Evolutionary conservation across 2,797 vertebrate species (phyloP), one percentile per base, ranked within the genome.

Genomic region (Melanogrammus aeglefinus): DNA sequence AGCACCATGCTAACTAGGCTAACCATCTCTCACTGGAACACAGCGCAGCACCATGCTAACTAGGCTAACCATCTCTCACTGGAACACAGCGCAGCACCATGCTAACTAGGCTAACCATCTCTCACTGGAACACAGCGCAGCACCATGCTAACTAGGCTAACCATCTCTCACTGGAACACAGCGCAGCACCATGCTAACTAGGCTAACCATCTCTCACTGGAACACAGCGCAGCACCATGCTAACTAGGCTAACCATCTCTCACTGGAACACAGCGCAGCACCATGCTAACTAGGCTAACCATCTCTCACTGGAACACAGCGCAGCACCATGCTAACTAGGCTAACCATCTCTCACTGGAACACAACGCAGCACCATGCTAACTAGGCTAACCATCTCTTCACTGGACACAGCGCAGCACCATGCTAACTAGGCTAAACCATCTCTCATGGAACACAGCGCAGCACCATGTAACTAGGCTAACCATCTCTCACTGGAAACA

Each of bases 11-110:
- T n/a, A 63, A 63, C 51, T 63, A 63, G 7, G 36, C 36, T 38
- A 38, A 38, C 36, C 1, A 38, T 97, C 96, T 93, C 96, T 96
- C 82, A 95, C 97, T 98, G 88, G 74, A 78, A 76, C 29, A 63
- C 51, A n/a, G 51, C 6, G 21, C 6, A 63, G 51, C 51, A 63
- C 21, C 0, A 63, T 63, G 21, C 51, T 63, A 63, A 63, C 51
- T n/a, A 63, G n/a, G 21, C 51, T n/a, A 63, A 63, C 51, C 8
- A 63, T n/a, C 51, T 63, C 6, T 63, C 51, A n/a, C 51, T 63
- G 51, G 51, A 63, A 63, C 51, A 63, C 51, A 63, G 51, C 21
- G 51, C 6, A 63, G 51, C 51, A 63, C 21, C 0, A 63, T 63
- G 21, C 51, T 63, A 63, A 63, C 51, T n/a, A 63, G n/a, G 21